phyloP scores from a whole-genome alignment of 2,797 vertebrate species.

The Enteromius argenteus region DNA sequence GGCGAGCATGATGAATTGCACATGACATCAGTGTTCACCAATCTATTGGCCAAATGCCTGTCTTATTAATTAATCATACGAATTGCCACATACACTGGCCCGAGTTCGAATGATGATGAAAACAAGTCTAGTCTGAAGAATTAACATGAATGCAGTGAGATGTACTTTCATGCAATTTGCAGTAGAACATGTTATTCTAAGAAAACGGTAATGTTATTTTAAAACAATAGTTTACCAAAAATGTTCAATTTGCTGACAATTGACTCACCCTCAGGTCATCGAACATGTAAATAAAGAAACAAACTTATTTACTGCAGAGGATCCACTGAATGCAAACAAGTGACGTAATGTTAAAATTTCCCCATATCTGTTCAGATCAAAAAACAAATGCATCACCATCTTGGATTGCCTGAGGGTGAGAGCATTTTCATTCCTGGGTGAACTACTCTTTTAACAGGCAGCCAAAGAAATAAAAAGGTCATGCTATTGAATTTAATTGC shows the following conservation, averaged over 20 bases:
- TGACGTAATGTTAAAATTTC: neutral
- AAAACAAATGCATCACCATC: neutral
- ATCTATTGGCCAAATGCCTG: neutral
- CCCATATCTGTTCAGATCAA: neutral
- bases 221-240: neutral
- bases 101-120: neutral
- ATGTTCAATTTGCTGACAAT: neutral
- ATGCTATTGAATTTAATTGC: neutral
- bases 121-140: neutral
- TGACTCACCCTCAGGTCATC: neutral
- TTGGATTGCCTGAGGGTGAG: neutral
- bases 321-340: neutral
- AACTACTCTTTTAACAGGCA: neutral
- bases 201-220: neutral
- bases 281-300: neutral
- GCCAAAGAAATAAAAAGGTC: constrained; percentile 9
- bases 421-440: neutral
- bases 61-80: constrained; percentile 13
- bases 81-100: neutral
- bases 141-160: neutral
- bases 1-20: neutral
- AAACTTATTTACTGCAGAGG: neutral
- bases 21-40: constrained; percentile 25
- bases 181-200: neutral
- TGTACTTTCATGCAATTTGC: neutral